Base-by-base conservation (phyloP, 2,113 vertebrate species). In the Notothenia coriiceps region DNA sequence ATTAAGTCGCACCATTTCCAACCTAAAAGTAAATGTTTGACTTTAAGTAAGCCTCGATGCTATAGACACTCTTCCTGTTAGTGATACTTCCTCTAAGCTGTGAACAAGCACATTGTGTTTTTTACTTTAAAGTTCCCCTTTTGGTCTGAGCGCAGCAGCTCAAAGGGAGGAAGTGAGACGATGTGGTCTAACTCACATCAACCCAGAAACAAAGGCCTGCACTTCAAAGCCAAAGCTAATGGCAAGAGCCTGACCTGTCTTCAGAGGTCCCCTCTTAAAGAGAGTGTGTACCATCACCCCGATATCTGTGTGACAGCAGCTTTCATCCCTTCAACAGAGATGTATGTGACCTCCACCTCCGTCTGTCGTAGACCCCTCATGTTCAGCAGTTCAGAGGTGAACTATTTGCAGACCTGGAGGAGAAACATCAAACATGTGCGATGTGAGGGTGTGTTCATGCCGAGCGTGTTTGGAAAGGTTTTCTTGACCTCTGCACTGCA, bases 91-190 rank as follows among this genome's bases (percentile, higher is more conserved):
- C 88, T 83, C 56, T 74, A 15, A 77, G 56, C 50, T 47, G 62
- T 70, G 46, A 72, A 22, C n/a, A 17, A 62, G 70, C 76, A 83
- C 71, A 47, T 33, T 51, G 55, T 44, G 13, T 59, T 74, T 56
- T 67, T 64, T 50, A 33, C 33, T 71, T 54, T 74, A 22, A 64
- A 79, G 81, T 91, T 91, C 89, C 83, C 8, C 35, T 81, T 84
- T 86, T 70, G 70, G 46, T 65, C 71, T 74, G 77, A 90, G 71
- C 61, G 14, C 57, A 64, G 57, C 14, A 25, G 6, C 56, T 75
- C 11, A 72, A 57, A 51, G 62, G 10, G n/a, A 86, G 87, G 86
- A 91, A 89, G 83, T 88, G 80, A 81, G 77, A 80, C 0, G 33
- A 13, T 71, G 74, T 29, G 86, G 86, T 88, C 77, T 22, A 82